Evolutionary conservation across 92 coral and sea anemone species (phyloP).

Genomic region (Diadumene lineata): DNA sequence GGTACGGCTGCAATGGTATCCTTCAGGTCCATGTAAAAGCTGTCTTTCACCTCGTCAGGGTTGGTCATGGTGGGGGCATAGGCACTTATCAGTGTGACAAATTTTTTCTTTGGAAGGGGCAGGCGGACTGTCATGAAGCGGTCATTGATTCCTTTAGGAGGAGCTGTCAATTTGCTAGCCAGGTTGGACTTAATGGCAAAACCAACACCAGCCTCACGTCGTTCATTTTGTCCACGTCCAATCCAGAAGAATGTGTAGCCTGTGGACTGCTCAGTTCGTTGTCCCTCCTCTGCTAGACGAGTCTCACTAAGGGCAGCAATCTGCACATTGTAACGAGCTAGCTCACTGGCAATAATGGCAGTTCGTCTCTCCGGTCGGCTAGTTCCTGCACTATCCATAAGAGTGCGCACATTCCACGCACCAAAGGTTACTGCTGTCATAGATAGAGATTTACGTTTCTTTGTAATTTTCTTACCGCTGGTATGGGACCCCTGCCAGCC

Average conservation of each 20-base stretch:
- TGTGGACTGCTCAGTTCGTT: constrained; percentile 32
- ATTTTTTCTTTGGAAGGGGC: constrained; percentile 11
- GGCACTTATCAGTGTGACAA: constrained; percentile 48
- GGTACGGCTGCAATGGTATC: constrained; percentile 18
- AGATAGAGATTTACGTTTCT: not conserved
- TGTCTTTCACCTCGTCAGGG: constrained; percentile 45
- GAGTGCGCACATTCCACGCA: constrained; percentile 48
- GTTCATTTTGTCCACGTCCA: constrained; percentile 20
- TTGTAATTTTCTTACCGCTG: constrained; percentile 27
- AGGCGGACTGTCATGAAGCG: constrained; percentile 44
- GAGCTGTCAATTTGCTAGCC: too few relatives aligned
- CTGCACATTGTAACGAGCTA: constrained; percentile 38
- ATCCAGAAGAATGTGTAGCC: constrained; percentile 53
- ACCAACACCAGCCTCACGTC: not conserved
- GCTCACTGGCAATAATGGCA: constrained; percentile 40
- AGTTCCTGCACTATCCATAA: constrained; percentile 27
- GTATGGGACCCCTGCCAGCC: constrained; percentile 47
- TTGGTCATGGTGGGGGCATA: constrained; percentile 70
- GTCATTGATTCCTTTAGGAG: constrained; percentile 37
- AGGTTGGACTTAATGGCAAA: constrained; percentile 1
- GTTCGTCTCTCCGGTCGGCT: constrained; percentile 46
- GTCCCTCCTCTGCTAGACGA: constrained; percentile 42
- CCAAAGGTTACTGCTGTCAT: constrained; percentile 17
- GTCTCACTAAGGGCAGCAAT: constrained; percentile 51
- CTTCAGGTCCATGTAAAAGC: constrained; percentile 40